Percentiles rank a stretch among this genome's conserved stretches.
Conservation (phyloP, 1,140 invertebrate species). For the Andricus grossulariae region DNA sequence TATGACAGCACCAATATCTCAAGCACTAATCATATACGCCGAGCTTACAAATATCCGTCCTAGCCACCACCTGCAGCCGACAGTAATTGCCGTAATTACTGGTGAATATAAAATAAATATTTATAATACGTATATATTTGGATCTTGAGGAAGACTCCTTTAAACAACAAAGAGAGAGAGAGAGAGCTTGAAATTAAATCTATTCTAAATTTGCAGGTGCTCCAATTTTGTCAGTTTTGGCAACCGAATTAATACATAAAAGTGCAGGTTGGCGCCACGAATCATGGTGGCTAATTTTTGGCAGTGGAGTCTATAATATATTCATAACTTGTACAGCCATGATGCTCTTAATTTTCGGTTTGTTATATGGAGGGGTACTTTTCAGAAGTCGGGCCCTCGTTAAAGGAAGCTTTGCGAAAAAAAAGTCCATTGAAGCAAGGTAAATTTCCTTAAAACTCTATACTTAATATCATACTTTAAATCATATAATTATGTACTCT, state of each 20-base stretch:
- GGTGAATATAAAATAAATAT: slow-evolving; percentile 62
- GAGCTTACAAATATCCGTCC: slow-evolving; percentile 76
- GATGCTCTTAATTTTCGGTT: slow-evolving; percentile 75
- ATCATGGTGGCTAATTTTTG: slow-evolving; percentile 79
- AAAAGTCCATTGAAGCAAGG: slow-evolving; percentile 69
- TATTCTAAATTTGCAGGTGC: slow-evolving; percentile 68
- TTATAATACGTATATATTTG: not conserved
- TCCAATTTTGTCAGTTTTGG: slow-evolving; percentile 77
- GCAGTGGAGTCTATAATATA: slow-evolving; percentile 77
- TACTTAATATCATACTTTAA: not conserved
- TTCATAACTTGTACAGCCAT: slow-evolving; percentile 76
- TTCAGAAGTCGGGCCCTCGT: slow-evolving; percentile 74
- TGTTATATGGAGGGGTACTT: slow-evolving; percentile 76
- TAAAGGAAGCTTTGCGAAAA: slow-evolving; percentile 69
- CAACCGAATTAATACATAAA: slow-evolving; percentile 77
- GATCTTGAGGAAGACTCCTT: not conserved
- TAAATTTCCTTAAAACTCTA: slow-evolving; percentile 42
- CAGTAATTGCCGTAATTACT: slow-evolving; percentile 78
- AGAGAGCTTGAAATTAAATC: not conserved
- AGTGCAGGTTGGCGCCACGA: slow-evolving; percentile 75
- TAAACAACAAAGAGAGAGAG: not conserved
- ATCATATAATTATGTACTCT: slow-evolving; percentile 38
- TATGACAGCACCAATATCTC: slow-evolving; percentile 78
- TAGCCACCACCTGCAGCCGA: slow-evolving; percentile 76
- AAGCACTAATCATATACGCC: slow-evolving; percentile 78